A percentile compares a stretch with the other conserved stretches of the same genome.
Conservation (phyloP, 2,797 vertebrate species). For the Pseudomugil tenellus region DNA sequence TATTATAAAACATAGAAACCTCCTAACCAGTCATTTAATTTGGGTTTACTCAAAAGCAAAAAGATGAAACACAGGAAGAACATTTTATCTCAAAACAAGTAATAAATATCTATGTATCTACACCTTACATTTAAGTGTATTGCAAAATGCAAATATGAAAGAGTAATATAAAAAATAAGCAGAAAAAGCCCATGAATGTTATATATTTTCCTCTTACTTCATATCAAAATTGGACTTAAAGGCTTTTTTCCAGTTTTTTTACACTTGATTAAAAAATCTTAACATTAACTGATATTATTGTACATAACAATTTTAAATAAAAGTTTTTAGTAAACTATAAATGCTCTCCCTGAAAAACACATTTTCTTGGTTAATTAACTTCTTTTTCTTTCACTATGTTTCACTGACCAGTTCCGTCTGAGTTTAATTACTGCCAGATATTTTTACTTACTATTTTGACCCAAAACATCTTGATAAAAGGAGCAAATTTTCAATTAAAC, state of each 20-base stretch:
- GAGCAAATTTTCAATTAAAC: constrained; percentile 8
- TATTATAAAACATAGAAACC: constrained; percentile 91
- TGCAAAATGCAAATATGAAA: neutral
- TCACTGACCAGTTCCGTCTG: neutral
- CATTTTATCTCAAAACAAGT: neutral
- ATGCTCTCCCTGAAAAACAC: neutral
- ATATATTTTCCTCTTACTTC: neutral
- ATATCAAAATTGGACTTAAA: neutral
- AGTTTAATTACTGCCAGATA: neutral
- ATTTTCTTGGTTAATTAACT: neutral
- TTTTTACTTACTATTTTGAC: constrained; percentile 6
- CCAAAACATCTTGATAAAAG: constrained; percentile 12
- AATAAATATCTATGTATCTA: neutral
- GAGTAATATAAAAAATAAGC: neutral
- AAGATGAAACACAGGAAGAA: constrained; percentile 38
- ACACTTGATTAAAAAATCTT: neutral
- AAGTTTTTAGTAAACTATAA: neutral
- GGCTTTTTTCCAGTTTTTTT: neutral
- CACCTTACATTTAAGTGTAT: neutral
- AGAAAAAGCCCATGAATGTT: neutral
- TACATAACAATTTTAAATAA: too few relatives aligned
- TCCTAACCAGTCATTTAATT: constrained; percentile 76
- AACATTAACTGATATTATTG: neutral
- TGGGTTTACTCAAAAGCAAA: constrained; percentile 76
- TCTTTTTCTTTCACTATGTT: neutral